Percentiles rank a stretch among this genome's conserved stretches.
Conservation (phyloP, 2,797 vertebrate species). For the Mareca penelope region DNA sequence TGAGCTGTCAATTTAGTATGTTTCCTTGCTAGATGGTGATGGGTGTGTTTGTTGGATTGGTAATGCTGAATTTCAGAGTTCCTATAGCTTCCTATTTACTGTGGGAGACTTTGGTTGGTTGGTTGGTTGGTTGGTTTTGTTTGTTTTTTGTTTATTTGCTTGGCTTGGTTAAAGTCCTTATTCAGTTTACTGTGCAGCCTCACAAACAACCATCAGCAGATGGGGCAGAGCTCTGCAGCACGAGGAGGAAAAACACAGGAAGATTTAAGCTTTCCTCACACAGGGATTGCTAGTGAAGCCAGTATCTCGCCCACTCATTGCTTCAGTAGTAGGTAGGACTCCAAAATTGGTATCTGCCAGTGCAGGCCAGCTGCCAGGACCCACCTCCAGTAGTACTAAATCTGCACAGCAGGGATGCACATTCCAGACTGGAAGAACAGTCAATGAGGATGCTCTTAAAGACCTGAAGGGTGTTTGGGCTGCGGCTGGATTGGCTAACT, state of each 20-base stretch:
- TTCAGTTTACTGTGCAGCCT: not conserved
- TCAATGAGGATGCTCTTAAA: not conserved
- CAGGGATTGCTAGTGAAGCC: not conserved
- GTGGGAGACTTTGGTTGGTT: not conserved
- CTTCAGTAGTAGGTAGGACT: not conserved
- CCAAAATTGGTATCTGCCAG: not conserved
- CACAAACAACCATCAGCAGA: not conserved
- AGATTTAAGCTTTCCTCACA: not conserved
- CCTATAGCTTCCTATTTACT: not conserved
- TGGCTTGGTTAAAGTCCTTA: not conserved
- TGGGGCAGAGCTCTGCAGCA: not conserved
- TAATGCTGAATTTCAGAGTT: not conserved
- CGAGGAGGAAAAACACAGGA: not conserved
- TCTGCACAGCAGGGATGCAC: rapidly evolving
- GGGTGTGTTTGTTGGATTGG: not conserved
- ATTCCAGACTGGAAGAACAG: not conserved
- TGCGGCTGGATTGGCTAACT: not conserved
- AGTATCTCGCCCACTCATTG: not conserved
- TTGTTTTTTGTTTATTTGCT: not conserved
- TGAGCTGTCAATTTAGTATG: not conserved
- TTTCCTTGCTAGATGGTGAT: not conserved
- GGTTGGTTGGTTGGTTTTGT: not conserved
- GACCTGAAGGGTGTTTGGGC: not conserved
- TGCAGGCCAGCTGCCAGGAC: not conserved
- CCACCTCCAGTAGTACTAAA: not conserved